Percentiles rank a stretch among this genome's conserved stretches.
phyloP scores from a whole-genome alignment of 2,888 invertebrate species.

The Stenolophus ochropezus region DNA sequence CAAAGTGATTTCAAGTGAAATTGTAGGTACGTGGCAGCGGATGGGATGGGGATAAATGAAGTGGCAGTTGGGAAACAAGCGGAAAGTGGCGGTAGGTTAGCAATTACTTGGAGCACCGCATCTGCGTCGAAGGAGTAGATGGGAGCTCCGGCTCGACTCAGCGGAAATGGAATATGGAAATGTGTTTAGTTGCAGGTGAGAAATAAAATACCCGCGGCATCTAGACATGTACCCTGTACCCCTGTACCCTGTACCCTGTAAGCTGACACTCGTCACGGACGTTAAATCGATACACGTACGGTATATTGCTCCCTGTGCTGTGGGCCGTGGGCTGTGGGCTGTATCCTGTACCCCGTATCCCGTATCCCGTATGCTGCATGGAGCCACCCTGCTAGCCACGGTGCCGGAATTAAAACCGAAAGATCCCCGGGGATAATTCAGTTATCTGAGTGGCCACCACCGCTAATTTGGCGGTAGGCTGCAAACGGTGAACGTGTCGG shows the following conservation, averaged over 20 bases:
- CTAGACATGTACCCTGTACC: background rate
- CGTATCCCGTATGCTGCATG: background rate
- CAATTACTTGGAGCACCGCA: constrained; percentile 48
- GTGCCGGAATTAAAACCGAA: constrained; percentile 44
- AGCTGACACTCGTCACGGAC: constrained; percentile 51
- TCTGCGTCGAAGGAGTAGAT: constrained; percentile 42
- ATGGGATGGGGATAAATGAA: background rate
- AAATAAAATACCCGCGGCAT: constrained; percentile 54
- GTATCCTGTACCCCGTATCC: too few relatives aligned
- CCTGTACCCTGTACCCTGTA: constrained; percentile 27
- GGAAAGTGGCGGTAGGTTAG: constrained; percentile 16
- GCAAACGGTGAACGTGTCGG: constrained; percentile 30
- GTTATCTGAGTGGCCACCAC: constrained; percentile 50
- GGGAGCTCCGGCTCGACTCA: constrained; percentile 1
- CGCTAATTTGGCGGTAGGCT: constrained; percentile 40
- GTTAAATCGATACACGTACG: constrained; percentile 57
- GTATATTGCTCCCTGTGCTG: constrained; percentile 27
- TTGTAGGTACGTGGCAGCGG: background rate
- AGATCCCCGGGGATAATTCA: constrained; percentile 49
- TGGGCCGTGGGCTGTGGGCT: background rate
- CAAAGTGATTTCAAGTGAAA: constrained; percentile 1
- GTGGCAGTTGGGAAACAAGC: background rate
- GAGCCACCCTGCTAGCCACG: background rate
- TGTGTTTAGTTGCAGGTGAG: constrained; percentile 56
- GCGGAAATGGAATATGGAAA: constrained; percentile 58